phyloP scores from a whole-genome alignment of 1,140 invertebrate genomes.

The Cecropterus lyciades region DNA sequence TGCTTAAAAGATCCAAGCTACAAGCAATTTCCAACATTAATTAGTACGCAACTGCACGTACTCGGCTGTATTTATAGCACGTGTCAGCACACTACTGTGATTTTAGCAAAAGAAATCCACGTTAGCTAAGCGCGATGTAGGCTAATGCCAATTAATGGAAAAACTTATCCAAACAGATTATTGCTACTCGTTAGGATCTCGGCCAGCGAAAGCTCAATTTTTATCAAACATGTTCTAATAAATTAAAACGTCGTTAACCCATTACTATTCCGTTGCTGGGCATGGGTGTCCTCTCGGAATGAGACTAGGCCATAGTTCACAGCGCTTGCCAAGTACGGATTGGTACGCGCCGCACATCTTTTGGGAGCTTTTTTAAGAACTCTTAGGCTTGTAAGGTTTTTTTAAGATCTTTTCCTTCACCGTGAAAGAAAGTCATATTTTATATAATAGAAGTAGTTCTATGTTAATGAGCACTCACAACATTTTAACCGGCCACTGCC shows the following conservation, averaged over 20 bases:
- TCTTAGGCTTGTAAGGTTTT: too few species aligned
- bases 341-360: too few species aligned
- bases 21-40: constrained; percentile 21
- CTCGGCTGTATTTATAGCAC: constrained; percentile 12
- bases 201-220: neutral
- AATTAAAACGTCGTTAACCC: neutral
- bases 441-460: too few species aligned
- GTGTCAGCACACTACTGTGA: constrained; percentile 4
- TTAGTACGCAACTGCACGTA: constrained; percentile 21
- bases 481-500: too few species aligned
- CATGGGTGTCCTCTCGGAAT: too few species aligned
- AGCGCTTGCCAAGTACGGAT: too few species aligned
- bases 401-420: too few species aligned
- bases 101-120: constrained; percentile 32
- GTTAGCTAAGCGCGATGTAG: constrained; percentile 24
- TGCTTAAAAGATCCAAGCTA: constrained; percentile 14
- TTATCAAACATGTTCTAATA: neutral
- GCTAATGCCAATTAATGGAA: constrained; percentile 19
- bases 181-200: neutral
- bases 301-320: too few species aligned
- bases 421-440: too few species aligned
- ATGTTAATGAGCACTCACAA: too few species aligned
- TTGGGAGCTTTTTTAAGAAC: too few species aligned
- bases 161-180: constrained; percentile 8
- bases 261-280: too few species aligned